Evolutionary conservation across 2,888 invertebrate genomes (phyloP).

Genomic region (Trichopria drosophilae): DNA sequence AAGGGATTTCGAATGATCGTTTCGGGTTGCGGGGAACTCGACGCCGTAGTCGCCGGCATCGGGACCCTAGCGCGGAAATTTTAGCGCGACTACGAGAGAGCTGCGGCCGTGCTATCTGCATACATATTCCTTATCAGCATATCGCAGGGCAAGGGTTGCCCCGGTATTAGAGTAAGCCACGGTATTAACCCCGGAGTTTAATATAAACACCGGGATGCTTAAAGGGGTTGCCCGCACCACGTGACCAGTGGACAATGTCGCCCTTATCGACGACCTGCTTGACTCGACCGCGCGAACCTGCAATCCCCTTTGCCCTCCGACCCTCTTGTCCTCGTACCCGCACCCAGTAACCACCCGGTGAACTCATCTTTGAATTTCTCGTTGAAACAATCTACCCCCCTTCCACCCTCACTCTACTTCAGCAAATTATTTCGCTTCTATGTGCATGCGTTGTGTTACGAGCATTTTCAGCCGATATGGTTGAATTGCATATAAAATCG

Average conservation of each 20-base stretch:
- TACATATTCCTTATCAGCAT: conserved; percentile 52
- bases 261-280: conserved; percentile 44
- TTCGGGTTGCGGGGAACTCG: conserved; percentile 29
- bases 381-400: no score
- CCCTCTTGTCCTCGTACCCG: no score
- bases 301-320: conserved; percentile 12
- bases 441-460: no score
- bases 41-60: conserved; percentile 21
- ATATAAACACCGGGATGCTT: conserved; percentile 51
- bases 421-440: no score
- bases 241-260: conserved; percentile 49
- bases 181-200: conserved; percentile 55
- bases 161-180: conserved; percentile 52
- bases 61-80: conserved; percentile 27
- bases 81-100: conserved; percentile 18
- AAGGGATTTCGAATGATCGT: conserved; percentile 29
- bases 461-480: no score
- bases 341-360: no score
- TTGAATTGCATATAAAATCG: no score
- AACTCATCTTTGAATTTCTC: no score
- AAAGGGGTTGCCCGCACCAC: conserved; percentile 37
- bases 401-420: no score
- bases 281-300: conserved; percentile 25
- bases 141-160: conserved; percentile 55
- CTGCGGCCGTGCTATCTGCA: conserved; percentile 38